phyloP scores from a whole-genome alignment of 1,140 invertebrate genomes.

The Panulirus ornatus region DNA sequence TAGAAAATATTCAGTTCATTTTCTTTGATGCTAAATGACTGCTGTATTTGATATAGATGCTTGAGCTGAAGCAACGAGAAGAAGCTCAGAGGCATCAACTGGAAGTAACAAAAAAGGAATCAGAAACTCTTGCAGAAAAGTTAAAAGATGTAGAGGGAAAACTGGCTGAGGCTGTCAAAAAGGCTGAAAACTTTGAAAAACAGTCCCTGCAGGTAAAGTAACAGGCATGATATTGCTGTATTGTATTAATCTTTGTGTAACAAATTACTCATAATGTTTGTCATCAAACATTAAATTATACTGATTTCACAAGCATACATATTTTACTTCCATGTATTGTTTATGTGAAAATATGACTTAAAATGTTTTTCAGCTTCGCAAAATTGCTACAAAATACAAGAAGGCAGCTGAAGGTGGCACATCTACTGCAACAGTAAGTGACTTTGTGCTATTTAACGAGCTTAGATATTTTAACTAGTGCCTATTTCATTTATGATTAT shows the following conservation, averaged over 20 bases:
- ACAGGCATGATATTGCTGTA: constrained; percentile 49
- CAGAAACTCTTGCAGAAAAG: constrained; percentile 83
- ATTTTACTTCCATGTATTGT: neutral
- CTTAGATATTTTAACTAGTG: too few species aligned
- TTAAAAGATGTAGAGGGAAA: constrained; percentile 79
- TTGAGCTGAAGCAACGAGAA: constrained; percentile 55
- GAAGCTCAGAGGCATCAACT: constrained; percentile 84
- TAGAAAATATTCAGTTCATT: neutral
- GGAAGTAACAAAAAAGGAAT: constrained; percentile 84
- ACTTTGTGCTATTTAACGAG: too few species aligned
- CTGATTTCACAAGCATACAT: too few species aligned
- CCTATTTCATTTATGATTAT: too few species aligned
- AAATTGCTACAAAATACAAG: constrained; percentile 95
- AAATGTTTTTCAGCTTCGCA: constrained; percentile 83
- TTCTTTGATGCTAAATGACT: neutral
- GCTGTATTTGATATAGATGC: neutral
- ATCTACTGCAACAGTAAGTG: constrained; percentile 68
- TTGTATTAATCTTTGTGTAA: neutral
- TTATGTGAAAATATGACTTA: neutral
- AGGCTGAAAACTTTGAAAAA: constrained; percentile 83
- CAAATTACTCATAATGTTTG: too few species aligned
- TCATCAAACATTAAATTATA: too few species aligned
- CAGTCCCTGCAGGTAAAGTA: constrained; percentile 81
- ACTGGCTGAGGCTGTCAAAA: constrained; percentile 52
- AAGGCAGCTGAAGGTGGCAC: constrained; percentile 79